A percentile compares a stretch with the other conserved stretches of the same genome.
Conservation (phyloP, 2,888 invertebrate species). For the Caradrina clavipalpis region DNA sequence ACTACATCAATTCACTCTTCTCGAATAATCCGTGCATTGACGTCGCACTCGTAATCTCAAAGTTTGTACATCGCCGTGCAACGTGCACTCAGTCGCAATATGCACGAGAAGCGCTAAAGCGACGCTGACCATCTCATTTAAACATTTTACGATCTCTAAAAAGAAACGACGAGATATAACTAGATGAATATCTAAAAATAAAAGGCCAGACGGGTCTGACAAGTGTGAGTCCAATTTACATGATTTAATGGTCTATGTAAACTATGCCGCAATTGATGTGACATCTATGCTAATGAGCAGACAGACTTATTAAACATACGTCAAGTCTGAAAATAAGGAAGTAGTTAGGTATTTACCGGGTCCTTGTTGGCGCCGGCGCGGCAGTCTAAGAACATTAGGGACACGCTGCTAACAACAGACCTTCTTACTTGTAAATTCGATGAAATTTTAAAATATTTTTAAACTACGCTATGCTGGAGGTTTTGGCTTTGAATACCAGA, state of each 20-base stretch:
- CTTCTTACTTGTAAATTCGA: not conserved
- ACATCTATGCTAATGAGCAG: not conserved
- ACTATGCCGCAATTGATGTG: not conserved
- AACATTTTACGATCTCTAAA: slow-evolving; percentile 66
- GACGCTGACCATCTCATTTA: slow-evolving; percentile 68
- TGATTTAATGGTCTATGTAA: slow-evolving; percentile 17
- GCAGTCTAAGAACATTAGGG: not conserved
- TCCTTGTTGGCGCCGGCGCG: not conserved
- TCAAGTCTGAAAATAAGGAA: not conserved
- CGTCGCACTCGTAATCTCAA: slow-evolving; percentile 81
- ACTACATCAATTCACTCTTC: slow-evolving; percentile 79
- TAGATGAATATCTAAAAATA: slow-evolving; percentile 41
- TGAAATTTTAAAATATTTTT: not conserved
- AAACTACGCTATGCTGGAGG: no score
- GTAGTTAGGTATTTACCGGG: not conserved
- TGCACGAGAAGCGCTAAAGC: slow-evolving; percentile 62
- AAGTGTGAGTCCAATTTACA: slow-evolving; percentile 20
- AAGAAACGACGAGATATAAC: slow-evolving; percentile 57
- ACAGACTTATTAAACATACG: not conserved
- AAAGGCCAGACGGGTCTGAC: slow-evolving; percentile 25
- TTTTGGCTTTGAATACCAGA: no score
- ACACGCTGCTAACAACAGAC: not conserved
- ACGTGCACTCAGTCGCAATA: slow-evolving; percentile 74
- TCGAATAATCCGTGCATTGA: slow-evolving; percentile 88
- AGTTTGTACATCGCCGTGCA: slow-evolving; percentile 71